Conservation (phyloP, 2,888 invertebrate genomes). For the Euclidia mi region DNA sequence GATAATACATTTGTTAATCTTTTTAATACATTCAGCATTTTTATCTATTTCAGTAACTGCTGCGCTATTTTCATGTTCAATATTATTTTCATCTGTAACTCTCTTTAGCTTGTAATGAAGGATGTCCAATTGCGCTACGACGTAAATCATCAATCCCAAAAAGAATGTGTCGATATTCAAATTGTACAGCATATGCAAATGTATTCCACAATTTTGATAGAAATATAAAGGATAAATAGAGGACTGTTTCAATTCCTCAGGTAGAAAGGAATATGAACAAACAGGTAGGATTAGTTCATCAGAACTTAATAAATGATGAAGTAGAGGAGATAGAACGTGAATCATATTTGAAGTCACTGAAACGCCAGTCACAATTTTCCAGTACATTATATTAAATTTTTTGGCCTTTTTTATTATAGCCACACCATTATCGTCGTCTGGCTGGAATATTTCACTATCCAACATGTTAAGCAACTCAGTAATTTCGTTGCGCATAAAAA, state of each 20-base stretch:
- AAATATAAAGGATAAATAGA: constrained; percentile 69
- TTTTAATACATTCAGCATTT: constrained; percentile 42
- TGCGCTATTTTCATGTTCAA: constrained; percentile 14
- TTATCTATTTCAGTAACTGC: constrained; percentile 9
- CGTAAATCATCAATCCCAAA: constrained; percentile 65
- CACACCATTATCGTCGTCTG: constrained; percentile 52
- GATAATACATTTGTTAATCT: constrained; percentile 64
- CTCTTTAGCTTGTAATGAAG: constrained; percentile 66
- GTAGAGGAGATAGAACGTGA: constrained; percentile 58
- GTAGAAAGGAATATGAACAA: constrained; percentile 69
- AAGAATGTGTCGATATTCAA: constrained; percentile 73
- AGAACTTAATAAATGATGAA: constrained; percentile 60
- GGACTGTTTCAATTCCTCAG: constrained; percentile 54
- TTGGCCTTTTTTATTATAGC: constrained; percentile 64
- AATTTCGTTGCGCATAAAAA: constrained; percentile 60
- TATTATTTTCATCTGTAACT: constrained; percentile 48
- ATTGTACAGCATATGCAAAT: constrained; percentile 67
- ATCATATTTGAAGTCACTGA: constrained; percentile 58
- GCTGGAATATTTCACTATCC: constrained; percentile 70
- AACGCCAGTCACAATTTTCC: constrained; percentile 61
- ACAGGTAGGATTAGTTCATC: constrained; percentile 61
- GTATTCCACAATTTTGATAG: constrained; percentile 71
- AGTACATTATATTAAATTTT: constrained; percentile 62
- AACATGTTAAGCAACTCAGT: constrained; percentile 56
- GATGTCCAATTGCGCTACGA: constrained; percentile 74